phyloP scores from a whole-genome alignment of 2,113 vertebrate species.

The Otolemur garnettii region DNA sequence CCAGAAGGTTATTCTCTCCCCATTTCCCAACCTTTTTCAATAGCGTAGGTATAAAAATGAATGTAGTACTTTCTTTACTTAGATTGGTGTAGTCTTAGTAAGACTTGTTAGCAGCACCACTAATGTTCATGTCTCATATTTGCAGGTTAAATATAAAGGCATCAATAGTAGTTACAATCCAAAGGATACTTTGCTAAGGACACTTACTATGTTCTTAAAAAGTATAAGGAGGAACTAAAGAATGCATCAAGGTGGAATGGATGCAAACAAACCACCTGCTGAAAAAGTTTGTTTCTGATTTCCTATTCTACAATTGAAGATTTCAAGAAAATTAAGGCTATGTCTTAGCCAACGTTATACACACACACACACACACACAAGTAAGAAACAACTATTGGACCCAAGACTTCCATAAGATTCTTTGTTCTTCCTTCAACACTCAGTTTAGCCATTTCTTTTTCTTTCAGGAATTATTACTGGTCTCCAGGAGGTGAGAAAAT shows the following conservation, averaged over 20 bases:
- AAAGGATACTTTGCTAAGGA: not conserved
- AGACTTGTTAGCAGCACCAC: not conserved
- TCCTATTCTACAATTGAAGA: not conserved
- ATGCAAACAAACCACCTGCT: not conserved
- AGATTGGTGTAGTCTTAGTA: not conserved
- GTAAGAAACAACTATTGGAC: not conserved
- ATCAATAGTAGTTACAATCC: not conserved
- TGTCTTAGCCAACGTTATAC: not conserved
- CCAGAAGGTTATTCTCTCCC: not conserved
- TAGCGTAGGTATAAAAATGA: constrained; percentile 19
- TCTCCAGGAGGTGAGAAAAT: not conserved
- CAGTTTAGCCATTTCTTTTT: not conserved
- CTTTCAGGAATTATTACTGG: not conserved
- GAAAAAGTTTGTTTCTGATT: not conserved
- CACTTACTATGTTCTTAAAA: not conserved
- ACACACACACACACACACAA: not conserved
- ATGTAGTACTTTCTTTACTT: not conserved
- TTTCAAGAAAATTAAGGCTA: not conserved
- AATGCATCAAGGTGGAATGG: not conserved
- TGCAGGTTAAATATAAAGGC: not conserved
- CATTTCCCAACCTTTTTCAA: not conserved
- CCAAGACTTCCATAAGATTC: not conserved
- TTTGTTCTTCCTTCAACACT: not conserved
- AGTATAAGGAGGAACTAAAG: not conserved
- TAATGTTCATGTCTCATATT: not conserved